phyloP scores from a whole-genome alignment of 2,888 invertebrate species.

The Drosophila parthenogenetica region DNA sequence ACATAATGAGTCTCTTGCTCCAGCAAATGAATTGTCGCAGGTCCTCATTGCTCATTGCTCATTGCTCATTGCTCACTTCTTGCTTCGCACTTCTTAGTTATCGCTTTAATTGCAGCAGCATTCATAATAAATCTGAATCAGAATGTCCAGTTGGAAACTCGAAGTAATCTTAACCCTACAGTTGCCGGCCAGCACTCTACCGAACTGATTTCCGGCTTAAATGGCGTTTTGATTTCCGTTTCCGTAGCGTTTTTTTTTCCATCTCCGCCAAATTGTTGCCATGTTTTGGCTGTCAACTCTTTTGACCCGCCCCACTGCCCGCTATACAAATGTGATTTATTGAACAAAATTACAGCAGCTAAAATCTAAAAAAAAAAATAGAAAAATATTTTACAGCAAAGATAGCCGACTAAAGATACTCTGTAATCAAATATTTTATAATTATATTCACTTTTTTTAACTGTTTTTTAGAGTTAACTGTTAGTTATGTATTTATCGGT shows the following conservation, averaged over 20 bases:
- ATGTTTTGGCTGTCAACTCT: slow-evolving; percentile 36
- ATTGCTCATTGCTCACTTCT: slow-evolving; percentile 2
- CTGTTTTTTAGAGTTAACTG: no score
- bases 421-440: not conserved
- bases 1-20: slow-evolving; percentile 58
- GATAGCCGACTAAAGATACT: slow-evolving; percentile 4
- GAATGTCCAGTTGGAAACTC: not conserved
- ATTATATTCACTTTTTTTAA: not conserved
- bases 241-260: slow-evolving; percentile 52
- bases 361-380: slow-evolving; percentile 14
- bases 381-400: not conserved
- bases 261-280: slow-evolving; percentile 53
- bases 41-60: slow-evolving; percentile 8
- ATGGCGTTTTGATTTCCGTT: slow-evolving; percentile 69
- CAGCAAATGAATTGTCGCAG: slow-evolving; percentile 27
- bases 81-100: not conserved
- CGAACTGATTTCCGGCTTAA: slow-evolving; percentile 52
- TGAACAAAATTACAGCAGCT: slow-evolving; percentile 50
- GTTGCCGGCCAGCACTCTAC: not conserved
- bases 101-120: slow-evolving; percentile 63
- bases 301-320: slow-evolving; percentile 22
- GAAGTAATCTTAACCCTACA: not conserved
- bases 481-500: not conserved
- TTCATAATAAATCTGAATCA: slow-evolving; percentile 25
- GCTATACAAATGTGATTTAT: slow-evolving; percentile 67